These are phyloP conservation scores for Onthophagus taurus DNA, from an alignment of 1,140 invertebrate species.

Conservation along the genomic window DNA sequence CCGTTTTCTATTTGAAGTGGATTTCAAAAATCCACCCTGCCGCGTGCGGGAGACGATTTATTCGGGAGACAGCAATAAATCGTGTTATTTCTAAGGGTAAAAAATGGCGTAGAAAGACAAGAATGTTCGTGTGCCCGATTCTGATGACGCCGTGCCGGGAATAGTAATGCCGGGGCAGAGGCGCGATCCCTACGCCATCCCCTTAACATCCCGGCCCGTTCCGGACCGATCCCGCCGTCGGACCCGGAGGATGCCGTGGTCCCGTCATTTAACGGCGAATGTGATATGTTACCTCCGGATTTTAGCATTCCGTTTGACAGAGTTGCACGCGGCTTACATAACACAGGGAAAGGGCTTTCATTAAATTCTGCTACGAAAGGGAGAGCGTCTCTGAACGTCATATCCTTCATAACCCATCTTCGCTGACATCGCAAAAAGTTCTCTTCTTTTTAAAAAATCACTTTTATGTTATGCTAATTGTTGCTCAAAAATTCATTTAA, in stretches of 20 bases:
- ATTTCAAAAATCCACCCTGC: too few relatives aligned
- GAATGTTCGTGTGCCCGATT: slow-evolving; percentile 31
- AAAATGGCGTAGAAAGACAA: slow-evolving; percentile 32
- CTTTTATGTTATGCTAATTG: too few relatives aligned
- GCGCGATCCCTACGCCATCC: slow-evolving; percentile 1
- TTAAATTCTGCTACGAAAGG: slow-evolving; percentile 15
- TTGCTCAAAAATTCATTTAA: too few relatives aligned
- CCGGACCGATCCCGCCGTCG: too few relatives aligned
- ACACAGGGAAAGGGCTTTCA: slow-evolving; percentile 20
- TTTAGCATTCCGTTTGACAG: slow-evolving; percentile 24
- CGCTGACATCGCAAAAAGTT: too few relatives aligned
- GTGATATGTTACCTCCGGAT: slow-evolving; percentile 21
- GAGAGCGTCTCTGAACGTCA: too few relatives aligned
- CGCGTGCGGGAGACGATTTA: too few relatives aligned
- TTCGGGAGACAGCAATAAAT: slow-evolving; percentile 31
- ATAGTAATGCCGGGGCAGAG: slow-evolving; percentile 27
- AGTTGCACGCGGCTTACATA: slow-evolving; percentile 20
- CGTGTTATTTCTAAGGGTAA: slow-evolving; percentile 26
- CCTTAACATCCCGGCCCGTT: too few relatives aligned
- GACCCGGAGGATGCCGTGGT: too few relatives aligned
- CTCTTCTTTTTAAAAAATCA: too few relatives aligned
- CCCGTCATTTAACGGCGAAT: slow-evolving; percentile 21
- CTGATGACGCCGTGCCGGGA: slow-evolving; percentile 27
- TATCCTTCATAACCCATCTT: too few relatives aligned
- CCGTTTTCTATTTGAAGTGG: too few relatives aligned